Conservation (phyloP, 1,140 invertebrate genomes). For the Contarinia nasturtii region DNA sequence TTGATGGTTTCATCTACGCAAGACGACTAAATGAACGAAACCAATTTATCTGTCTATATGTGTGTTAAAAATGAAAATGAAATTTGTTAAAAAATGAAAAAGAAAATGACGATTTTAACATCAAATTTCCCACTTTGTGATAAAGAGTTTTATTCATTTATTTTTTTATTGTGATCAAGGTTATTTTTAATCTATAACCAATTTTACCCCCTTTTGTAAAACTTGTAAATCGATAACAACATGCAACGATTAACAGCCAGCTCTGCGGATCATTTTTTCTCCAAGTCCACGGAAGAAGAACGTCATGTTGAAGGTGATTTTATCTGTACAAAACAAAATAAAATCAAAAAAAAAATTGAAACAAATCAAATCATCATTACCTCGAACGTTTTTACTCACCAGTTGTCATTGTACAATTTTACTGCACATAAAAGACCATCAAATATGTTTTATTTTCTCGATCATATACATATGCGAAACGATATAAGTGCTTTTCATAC, state of each 20-base stretch:
- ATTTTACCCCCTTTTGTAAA: not conserved
- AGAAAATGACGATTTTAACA: not conserved
- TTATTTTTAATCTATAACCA: not conserved
- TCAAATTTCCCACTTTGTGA: not conserved
- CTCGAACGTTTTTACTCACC: not conserved
- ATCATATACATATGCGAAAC: no score
- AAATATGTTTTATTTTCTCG: no score
- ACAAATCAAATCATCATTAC: not conserved
- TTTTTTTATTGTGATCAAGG: no score
- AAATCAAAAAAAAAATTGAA: not conserved
- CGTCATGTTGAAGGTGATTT: constrained; percentile 4
- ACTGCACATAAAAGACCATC: not conserved
- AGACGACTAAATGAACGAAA: not conserved
- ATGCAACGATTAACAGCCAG: not conserved
- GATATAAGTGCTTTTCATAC: no score
- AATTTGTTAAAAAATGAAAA: no score
- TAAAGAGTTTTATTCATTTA: not conserved
- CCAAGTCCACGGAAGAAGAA: constrained; percentile 4
- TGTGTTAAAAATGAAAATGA: no score
- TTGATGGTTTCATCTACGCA: not conserved
- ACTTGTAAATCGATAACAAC: no score
- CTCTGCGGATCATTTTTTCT: constrained; percentile 5
- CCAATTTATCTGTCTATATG: no score
- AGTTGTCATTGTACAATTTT: not conserved
- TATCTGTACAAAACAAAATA: not conserved